Conservation (phyloP, 2,113 vertebrate species). For the Silurus meridionalis region DNA sequence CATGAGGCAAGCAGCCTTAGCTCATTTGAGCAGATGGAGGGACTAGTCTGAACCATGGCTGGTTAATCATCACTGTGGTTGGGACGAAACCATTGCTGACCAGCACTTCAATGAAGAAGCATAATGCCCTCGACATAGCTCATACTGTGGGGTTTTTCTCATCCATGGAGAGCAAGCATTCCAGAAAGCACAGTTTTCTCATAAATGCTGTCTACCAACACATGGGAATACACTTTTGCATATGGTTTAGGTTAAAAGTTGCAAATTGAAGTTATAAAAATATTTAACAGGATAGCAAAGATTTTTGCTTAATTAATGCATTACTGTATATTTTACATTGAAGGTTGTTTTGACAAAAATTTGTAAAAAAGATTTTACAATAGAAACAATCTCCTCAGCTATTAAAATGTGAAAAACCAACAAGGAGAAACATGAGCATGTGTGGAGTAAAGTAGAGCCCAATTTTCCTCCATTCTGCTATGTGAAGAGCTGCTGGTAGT, state of each 20-base stretch:
- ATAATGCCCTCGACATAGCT: slow-evolving; percentile 13
- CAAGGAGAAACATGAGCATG: slow-evolving; percentile 4
- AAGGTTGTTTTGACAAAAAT: background rate
- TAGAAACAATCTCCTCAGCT: slow-evolving; percentile 15
- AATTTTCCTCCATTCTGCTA: slow-evolving; percentile 6
- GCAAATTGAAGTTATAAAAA: background rate
- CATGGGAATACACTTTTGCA: slow-evolving; percentile 1
- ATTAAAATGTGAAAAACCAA: slow-evolving; percentile 10
- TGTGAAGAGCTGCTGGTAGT: slow-evolving; percentile 11
- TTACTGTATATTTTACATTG: background rate
- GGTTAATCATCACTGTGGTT: slow-evolving; percentile 67
- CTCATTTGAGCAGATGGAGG: slow-evolving; percentile 62
- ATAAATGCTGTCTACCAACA: background rate
- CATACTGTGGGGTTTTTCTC: slow-evolving; percentile 28
- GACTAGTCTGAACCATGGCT: slow-evolving; percentile 56
- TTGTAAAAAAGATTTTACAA: no score
- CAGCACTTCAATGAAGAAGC: slow-evolving; percentile 63
- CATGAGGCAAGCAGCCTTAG: slow-evolving; percentile 55
- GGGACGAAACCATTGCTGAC: slow-evolving; percentile 53
- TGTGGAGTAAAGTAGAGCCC: slow-evolving; percentile 15
- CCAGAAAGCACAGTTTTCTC: slow-evolving; percentile 61
- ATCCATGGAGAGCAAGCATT: slow-evolving; percentile 63
- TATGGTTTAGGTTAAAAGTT: slow-evolving; percentile 7
- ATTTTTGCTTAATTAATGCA: no score
- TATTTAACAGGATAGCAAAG: no score